These are phyloP conservation scores for Coleophora deauratella DNA, from an alignment of 2,888 invertebrate genomes.

Conservation along the genomic window DNA sequence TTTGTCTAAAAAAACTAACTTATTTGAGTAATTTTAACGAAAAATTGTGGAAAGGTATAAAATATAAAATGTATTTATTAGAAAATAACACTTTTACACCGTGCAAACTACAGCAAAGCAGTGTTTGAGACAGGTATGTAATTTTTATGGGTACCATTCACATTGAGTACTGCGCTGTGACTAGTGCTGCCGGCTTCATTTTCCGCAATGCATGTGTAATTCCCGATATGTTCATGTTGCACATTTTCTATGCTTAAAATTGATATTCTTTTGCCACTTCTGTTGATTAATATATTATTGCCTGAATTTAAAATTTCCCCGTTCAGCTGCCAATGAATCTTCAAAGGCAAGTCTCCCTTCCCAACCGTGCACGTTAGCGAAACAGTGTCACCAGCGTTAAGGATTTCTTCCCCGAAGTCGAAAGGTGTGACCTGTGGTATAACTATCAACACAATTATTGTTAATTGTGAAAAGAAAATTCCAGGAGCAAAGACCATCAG, in stretches of 20 bases:
- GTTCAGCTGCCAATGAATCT: slow-evolving; percentile 82
- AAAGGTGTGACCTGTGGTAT: slow-evolving; percentile 87
- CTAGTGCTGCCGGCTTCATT: slow-evolving; percentile 78
- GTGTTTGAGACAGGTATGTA: slow-evolving; percentile 6
- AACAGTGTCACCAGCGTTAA: slow-evolving; percentile 82
- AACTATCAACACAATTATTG: slow-evolving; percentile 62
- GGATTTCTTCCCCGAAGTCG: slow-evolving; percentile 82
- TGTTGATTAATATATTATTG: slow-evolving; percentile 74
- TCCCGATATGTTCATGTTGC: slow-evolving; percentile 74
- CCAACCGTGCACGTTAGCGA: slow-evolving; percentile 80
- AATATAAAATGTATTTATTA: background rate
- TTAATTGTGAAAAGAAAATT: background rate
- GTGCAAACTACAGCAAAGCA: slow-evolving; percentile 41
- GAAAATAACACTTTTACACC: slow-evolving; percentile 4
- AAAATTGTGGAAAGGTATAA: background rate
- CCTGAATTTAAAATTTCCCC: slow-evolving; percentile 63
- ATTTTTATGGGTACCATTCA: slow-evolving; percentile 75
- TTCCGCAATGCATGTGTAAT: slow-evolving; percentile 77
- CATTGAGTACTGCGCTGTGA: slow-evolving; percentile 77
- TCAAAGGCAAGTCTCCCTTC: slow-evolving; percentile 81
- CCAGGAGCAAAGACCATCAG: too few species aligned
- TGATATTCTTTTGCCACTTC: slow-evolving; percentile 78
- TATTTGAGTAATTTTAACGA: too few species aligned
- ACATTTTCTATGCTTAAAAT: slow-evolving; percentile 79
- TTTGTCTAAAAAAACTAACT: too few species aligned